Conservation (phyloP, 2,888 invertebrate species). For the Athripsodes cinereus region DNA sequence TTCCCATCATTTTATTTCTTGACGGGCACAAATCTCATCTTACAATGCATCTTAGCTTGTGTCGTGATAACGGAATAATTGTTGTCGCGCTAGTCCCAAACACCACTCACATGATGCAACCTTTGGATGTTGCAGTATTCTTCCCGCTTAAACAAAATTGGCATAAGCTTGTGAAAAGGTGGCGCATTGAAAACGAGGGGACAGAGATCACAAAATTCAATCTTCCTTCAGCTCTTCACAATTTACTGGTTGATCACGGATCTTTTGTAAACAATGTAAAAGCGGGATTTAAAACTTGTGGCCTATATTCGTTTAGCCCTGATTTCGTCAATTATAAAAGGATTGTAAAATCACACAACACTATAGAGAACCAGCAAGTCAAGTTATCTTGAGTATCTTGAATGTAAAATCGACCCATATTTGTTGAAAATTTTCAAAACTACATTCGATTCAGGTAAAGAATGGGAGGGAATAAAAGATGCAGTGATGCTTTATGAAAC, state of each 20-base stretch:
- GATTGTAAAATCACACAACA: neutral
- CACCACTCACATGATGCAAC: slow-evolving; percentile 5
- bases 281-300: neutral
- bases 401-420: neutral
- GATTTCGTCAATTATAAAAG: neutral
- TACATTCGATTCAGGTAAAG: neutral
- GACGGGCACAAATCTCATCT: slow-evolving; percentile 3
- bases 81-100: neutral
- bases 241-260: neutral
- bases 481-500: neutral
- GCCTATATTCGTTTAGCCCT: neutral
- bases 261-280: neutral
- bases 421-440: neutral
- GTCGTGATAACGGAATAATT: neutral
- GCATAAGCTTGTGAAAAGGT: neutral
- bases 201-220: neutral
- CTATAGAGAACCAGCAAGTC: neutral
- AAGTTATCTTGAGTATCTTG: neutral
- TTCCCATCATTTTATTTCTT: neutral
- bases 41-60: neutral
- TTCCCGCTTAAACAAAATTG: neutral
- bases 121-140: neutral
- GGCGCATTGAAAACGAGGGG: neutral
- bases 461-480: neutral
- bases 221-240: neutral